Evolutionary conservation across 2,113 vertebrate genomes (phyloP), one percentile per base, ranked within the genome.

Genomic region (Athene cunicularia): DNA sequence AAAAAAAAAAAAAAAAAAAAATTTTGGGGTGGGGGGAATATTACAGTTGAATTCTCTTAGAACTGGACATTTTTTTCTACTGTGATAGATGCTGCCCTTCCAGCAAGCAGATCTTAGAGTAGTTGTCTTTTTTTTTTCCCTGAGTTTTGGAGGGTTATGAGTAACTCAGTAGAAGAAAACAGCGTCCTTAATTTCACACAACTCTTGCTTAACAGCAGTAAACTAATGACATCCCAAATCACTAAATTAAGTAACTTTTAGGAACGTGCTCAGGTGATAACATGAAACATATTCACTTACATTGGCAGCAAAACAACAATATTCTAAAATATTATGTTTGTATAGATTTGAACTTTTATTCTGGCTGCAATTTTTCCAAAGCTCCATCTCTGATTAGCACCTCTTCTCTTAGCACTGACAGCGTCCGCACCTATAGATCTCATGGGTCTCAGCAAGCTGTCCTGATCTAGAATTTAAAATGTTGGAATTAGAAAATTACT

Each of bases 21-120:
- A 39, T 18, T 41, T 49, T 7, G 24, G 21, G 5, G 0, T 5
- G 8, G 2, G 4, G 3, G 5, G 1, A n/a, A 56, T 41, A 43
- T 14, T 23, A 4, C 1, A 8, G 24, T 35, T 80, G 12, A 68
- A 53, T 70, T 74, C 33, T 39, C 3, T 81, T 58, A 43, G 33
- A 53, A 87, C 1, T 26, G 5, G 8, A 11, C 2, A 5, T 7
- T 15, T 33, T 45, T 49, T 26, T 19, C 10, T 79, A 3, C 18
- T 58, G 8, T 8, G 83, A 53, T 33, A 33, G 26, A 13, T 11
- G 11, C 0, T 50, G 22, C 2, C 12, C 12, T 59, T 68, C 4
- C 35, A 59, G 35, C 27, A 45, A 60, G 27, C 12, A 89, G 39
- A 41, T 32, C 14, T 56, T 26, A 37, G 7, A n/a, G 6, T 1